These are phyloP conservation scores for Leontopithecus rosalia DNA, from an alignment of 2,797 vertebrate species.

Conservation along the genomic window DNA sequence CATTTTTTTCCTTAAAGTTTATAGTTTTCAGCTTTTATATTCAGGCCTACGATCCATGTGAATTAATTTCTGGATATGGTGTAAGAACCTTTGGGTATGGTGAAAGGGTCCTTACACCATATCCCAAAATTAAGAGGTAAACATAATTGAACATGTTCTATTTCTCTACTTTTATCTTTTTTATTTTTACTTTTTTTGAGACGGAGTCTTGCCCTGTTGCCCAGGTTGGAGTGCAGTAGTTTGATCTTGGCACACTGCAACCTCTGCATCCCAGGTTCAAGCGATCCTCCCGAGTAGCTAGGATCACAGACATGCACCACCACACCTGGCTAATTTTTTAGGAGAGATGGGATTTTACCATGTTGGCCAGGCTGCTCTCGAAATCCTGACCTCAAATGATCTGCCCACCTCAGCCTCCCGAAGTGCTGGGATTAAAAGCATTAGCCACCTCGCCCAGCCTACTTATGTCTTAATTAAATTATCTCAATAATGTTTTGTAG, in stretches of 20 bases:
- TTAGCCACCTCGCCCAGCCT: not conserved
- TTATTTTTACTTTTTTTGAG: not conserved
- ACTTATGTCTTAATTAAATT: constrained; percentile 4
- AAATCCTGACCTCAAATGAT: no score
- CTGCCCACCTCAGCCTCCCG: not conserved
- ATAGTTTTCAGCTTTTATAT: not conserved
- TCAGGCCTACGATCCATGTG: not conserved
- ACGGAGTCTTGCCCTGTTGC: no score
- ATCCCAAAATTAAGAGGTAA: no score
- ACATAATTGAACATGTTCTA: not conserved
- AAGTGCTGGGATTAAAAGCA: not conserved
- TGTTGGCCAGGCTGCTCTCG: no score
- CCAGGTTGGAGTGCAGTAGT: no score
- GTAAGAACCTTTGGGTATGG: not conserved
- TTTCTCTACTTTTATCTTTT: not conserved
- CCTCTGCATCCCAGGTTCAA: no score
- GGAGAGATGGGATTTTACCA: no score
- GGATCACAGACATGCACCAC: no score
- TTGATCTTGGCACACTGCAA: no score
- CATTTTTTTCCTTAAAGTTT: not conserved
- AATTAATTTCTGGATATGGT: not conserved
- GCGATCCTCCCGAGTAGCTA: no score
- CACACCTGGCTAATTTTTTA: no score
- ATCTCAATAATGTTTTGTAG: not conserved
- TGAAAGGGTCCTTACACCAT: no score